Evolutionary conservation across 2,113 vertebrate genomes (phyloP).

Genomic region (Platysteira castanea): DNA sequence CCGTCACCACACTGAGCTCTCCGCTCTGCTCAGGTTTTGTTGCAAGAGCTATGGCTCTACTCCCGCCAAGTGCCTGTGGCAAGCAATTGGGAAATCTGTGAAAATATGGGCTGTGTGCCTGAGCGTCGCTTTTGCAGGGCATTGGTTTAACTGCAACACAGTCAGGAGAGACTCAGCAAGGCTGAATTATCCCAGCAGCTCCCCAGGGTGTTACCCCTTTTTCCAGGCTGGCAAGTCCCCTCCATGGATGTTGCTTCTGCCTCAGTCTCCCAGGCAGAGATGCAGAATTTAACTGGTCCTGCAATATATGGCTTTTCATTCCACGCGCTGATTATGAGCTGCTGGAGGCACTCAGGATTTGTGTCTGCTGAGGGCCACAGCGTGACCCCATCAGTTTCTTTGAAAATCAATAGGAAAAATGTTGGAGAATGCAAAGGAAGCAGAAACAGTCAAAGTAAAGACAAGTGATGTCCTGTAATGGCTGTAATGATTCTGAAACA

Average conservation of each 20-base stretch:
- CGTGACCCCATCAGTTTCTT: slow-evolving; percentile 14
- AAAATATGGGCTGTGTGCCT: not conserved
- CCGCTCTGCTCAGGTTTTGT: not conserved
- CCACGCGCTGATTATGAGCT: not conserved
- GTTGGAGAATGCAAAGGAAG: slow-evolving; percentile 22
- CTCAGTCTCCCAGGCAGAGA: not conserved
- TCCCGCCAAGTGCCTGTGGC: not conserved
- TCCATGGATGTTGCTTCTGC: not conserved
- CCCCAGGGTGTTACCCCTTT: not conserved
- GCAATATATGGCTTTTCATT: not conserved
- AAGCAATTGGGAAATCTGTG: not conserved
- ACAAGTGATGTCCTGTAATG: slow-evolving; percentile 52
- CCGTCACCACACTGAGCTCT: not conserved
- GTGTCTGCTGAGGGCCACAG: not conserved
- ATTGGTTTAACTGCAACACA: not conserved
- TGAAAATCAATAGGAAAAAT: slow-evolving; percentile 54
- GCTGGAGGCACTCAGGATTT: not conserved
- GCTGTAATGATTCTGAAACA: slow-evolving; percentile 57
- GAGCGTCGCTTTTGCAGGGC: rapidly evolving
- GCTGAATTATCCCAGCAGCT: not conserved
- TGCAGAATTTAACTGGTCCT: not conserved
- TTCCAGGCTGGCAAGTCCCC: not conserved
- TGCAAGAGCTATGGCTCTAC: not conserved
- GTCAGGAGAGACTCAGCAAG: not conserved
- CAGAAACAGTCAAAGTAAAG: slow-evolving; percentile 32